Percentiles rank a stretch among this genome's conserved stretches.
These are phyloP conservation scores for Thamnophis elegans DNA, from an alignment of 2,797 vertebrate species.

Conservation along the genomic window DNA sequence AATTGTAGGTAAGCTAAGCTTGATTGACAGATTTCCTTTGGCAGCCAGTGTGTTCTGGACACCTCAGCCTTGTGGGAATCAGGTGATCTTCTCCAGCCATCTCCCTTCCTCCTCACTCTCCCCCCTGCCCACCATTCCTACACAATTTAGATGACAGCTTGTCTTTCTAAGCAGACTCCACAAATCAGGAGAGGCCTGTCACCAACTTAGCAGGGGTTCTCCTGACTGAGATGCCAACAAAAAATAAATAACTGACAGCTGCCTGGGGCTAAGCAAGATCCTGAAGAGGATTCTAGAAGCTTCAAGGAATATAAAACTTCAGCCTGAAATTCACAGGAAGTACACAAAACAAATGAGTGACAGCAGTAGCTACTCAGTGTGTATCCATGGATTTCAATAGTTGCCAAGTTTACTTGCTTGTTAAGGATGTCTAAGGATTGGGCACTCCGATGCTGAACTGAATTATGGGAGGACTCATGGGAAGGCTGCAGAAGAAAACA, in stretches of 20 bases:
- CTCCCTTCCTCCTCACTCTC: not conserved
- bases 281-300: slow-evolving; percentile 26
- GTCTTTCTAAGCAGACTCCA: not conserved
- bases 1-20: slow-evolving; percentile 16
- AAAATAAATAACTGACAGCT: slow-evolving; percentile 33
- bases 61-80: slow-evolving; percentile 24
- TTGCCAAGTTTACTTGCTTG: slow-evolving; percentile 19
- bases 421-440: not conserved
- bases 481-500: slow-evolving; percentile 2
- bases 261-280: slow-evolving; percentile 10
- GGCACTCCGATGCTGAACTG: not conserved
- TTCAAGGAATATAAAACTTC: slow-evolving; percentile 33
- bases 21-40: slow-evolving; percentile 35
- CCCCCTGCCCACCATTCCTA: fast-evolving
- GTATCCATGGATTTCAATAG: not conserved
- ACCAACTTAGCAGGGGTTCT: slow-evolving; percentile 23
- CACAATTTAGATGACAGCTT: slow-evolving; percentile 48
- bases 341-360: slow-evolving; percentile 33
- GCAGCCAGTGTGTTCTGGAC: slow-evolving; percentile 4
- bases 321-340: not conserved
- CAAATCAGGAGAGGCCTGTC: slow-evolving; percentile 36
- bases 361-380: not conserved
- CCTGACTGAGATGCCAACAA: slow-evolving; percentile 36
- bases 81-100: slow-evolving; percentile 42
- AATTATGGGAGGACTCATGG: slow-evolving; percentile 4